Percentiles rank a stretch among this genome's conserved stretches.
Conservation (phyloP, 2,113 vertebrate species). For the Pseudolaguvia tuberculata region DNA sequence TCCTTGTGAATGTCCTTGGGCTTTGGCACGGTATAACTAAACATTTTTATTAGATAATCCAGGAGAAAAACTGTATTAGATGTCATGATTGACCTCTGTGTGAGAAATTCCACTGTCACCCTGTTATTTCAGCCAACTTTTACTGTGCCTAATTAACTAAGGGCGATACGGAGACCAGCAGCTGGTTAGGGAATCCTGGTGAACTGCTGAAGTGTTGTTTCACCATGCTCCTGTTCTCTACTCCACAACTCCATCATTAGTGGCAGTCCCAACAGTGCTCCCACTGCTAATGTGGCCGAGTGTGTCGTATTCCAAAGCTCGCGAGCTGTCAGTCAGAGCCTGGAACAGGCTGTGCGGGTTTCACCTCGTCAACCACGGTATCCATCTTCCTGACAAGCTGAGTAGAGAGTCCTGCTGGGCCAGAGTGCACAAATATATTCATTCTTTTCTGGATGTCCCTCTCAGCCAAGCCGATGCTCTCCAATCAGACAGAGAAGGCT, state of each 20-base stretch:
- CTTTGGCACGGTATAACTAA: neutral
- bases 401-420: slow-evolving; percentile 52
- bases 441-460: slow-evolving; percentile 56
- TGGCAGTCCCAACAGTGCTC: slow-evolving; percentile 36
- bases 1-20: neutral
- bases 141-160: slow-evolving; percentile 27
- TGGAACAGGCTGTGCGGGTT: slow-evolving; percentile 36
- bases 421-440: slow-evolving; percentile 64
- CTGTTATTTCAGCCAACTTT: slow-evolving; percentile 14
- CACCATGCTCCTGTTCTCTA: slow-evolving; percentile 9
- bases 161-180: slow-evolving; percentile 24
- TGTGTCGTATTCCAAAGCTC: slow-evolving; percentile 39
- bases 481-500: slow-evolving; percentile 48
- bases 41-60: neutral
- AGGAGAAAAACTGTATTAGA: neutral
- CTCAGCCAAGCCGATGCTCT: slow-evolving; percentile 58
- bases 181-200: slow-evolving; percentile 35
- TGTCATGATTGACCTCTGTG: neutral
- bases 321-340: slow-evolving; percentile 39
- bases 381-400: slow-evolving; percentile 50
- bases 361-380: slow-evolving; percentile 57
- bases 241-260: slow-evolving; percentile 40
- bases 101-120: neutral
- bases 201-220: slow-evolving; percentile 16
- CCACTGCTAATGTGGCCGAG: slow-evolving; percentile 39